Conservation (phyloP, 1,140 invertebrate species). For the Goniozus legneri region DNA sequence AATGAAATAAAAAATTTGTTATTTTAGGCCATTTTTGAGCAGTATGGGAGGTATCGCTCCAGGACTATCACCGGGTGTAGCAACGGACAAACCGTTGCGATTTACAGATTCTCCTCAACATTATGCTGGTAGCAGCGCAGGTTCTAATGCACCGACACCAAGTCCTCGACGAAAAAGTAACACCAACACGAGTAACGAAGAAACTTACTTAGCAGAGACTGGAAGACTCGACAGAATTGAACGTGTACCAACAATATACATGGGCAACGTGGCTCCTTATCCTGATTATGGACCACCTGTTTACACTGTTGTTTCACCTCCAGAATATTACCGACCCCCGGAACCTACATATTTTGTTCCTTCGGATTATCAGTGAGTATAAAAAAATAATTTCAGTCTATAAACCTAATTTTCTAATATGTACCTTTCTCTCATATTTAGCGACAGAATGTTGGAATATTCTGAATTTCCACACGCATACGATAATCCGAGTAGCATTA, state of each 20-base stretch:
- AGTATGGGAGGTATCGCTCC: conserved; percentile 48
- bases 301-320: conserved; percentile 37
- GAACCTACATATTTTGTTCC: conserved; percentile 42
- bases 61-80: conserved; percentile 33
- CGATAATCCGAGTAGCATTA: conserved; percentile 59
- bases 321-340: conserved; percentile 37
- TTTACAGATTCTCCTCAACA: conserved; percentile 78
- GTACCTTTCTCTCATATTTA: conserved; percentile 29
- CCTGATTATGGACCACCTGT: conserved; percentile 44
- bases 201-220: conserved; percentile 48
- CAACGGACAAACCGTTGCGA: conserved; percentile 61
- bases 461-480: conserved; percentile 57
- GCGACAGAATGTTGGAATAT: conserved; percentile 48
- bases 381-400: neutral
- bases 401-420: conserved; percentile 10
- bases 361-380: conserved; percentile 46
- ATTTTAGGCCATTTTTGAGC: conserved; percentile 44
- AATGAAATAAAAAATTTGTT: conserved; percentile 13
- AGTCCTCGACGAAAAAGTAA: conserved; percentile 67
- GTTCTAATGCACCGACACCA: conserved; percentile 62
- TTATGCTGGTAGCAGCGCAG: conserved; percentile 44
- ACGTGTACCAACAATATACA: conserved; percentile 56
- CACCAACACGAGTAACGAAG: conserved; percentile 62
- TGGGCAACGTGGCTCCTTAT: conserved; percentile 37
- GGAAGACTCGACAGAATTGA: conserved; percentile 47